Evolutionary conservation across 2,888 invertebrate genomes (phyloP), one percentile per base, ranked within the genome.

Genomic region (Tetragonula carbonaria): DNA sequence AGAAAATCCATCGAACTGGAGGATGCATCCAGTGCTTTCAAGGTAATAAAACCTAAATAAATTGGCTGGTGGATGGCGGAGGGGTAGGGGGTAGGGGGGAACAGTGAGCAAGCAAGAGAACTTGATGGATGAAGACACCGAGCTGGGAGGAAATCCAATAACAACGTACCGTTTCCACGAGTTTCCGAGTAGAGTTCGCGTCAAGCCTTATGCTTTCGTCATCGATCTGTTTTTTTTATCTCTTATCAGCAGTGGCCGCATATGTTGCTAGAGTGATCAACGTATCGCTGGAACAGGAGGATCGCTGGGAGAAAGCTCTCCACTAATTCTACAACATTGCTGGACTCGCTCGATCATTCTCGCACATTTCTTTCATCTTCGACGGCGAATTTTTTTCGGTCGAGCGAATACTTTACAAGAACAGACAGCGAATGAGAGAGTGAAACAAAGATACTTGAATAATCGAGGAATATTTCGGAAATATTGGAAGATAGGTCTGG

Each of bases 211-310:
- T 62, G 73, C 66, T 79, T 77, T 4, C 59, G 38, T 23, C 88
- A 78, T 84, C 79, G 87, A 88, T 87, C 83, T 83, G 88, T 80
- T 88, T 28, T 28, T 83, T 67, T 83, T 82, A 86, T 86, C 81
- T 77, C 55, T 88, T 85, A 88, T 88, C 86, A 59, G 33, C 86
- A 59, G 33, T 38, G 65, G 45, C 73, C 86, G 66, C 84, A 84
- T 84, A 83, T 84, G 84, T 75, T 73, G 50, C 51, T 16, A 11
- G 23, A 28, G 14, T 14, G 28, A 63, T 74, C 74, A 21, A 45
- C 5, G 51, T 21, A 16, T 62, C 45, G 13, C 21, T 13, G 45
- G 28, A 70, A 1, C 23, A 4, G 28, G 13, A 28, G 21, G 38
- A 23, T 23, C 23, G 23, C 23, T 23, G 23, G 23, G 23, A 23